Conservation (phyloP, 2,888 invertebrate species). For the Agonopterix subpropinquella region DNA sequence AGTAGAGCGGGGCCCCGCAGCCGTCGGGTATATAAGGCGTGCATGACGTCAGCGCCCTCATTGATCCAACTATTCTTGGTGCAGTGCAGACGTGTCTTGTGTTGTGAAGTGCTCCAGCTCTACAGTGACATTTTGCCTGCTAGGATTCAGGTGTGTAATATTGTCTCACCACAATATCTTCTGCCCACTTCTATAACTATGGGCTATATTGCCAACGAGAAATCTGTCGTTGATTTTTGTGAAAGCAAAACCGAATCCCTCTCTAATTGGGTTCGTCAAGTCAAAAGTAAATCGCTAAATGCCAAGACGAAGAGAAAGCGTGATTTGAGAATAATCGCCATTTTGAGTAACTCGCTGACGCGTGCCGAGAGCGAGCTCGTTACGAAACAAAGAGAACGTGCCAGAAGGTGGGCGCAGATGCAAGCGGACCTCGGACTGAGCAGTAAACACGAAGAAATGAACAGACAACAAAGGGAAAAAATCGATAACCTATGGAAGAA, state of each 20-base stretch:
- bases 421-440: slow-evolving; percentile 66
- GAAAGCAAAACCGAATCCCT: slow-evolving; percentile 76
- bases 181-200: slow-evolving; percentile 40
- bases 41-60: slow-evolving; percentile 57
- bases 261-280: slow-evolving; percentile 78
- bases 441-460: slow-evolving; percentile 62
- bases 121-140: slow-evolving; percentile 40
- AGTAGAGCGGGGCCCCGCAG: slow-evolving; percentile 29
- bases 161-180: slow-evolving; percentile 49
- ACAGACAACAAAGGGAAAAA: slow-evolving; percentile 59
- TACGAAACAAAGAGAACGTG: slow-evolving; percentile 77
- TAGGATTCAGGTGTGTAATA: slow-evolving; percentile 70
- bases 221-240: slow-evolving; percentile 66
- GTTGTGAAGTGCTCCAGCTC: slow-evolving; percentile 8
- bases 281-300: slow-evolving; percentile 76
- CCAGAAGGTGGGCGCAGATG: slow-evolving; percentile 76
- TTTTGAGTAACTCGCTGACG: slow-evolving; percentile 75
- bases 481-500: slow-evolving; percentile 72
- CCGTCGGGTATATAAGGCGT: slow-evolving; percentile 43
- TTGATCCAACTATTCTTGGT: slow-evolving; percentile 32
- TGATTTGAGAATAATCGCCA: slow-evolving; percentile 79
- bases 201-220: slow-evolving; percentile 66
- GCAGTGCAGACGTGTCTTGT: slow-evolving; percentile 38
- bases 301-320: slow-evolving; percentile 75
- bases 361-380: slow-evolving; percentile 78